Conservation (phyloP, 2,797 vertebrate species). For the Sorex maritimensis region DNA sequence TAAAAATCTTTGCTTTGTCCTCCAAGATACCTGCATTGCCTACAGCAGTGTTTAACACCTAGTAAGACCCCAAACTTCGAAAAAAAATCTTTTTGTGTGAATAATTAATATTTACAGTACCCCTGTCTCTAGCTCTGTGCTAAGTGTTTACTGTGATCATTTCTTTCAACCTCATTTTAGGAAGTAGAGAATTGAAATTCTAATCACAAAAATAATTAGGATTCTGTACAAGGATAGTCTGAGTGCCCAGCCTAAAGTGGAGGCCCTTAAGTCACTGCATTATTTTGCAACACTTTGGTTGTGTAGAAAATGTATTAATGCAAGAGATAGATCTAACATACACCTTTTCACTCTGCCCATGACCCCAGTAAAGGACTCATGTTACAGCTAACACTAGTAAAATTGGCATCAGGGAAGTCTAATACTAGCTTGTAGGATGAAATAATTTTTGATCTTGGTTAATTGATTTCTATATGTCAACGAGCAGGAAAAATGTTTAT, state of each 20-base stretch:
- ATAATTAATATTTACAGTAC: background rate
- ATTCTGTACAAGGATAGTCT: background rate
- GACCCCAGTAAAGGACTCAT: background rate
- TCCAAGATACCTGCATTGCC: background rate
- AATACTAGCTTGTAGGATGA: background rate
- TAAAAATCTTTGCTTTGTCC: background rate
- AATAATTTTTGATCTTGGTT: constrained; percentile 27
- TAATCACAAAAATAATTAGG: background rate
- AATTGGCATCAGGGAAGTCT: background rate
- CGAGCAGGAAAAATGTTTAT: constrained; percentile 2
- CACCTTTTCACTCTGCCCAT: background rate
- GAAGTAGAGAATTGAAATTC: background rate
- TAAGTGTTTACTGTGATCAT: background rate
- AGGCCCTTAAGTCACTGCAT: background rate
- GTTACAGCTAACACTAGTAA: constrained; percentile 6
- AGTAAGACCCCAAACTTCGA: background rate
- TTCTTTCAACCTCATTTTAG: background rate
- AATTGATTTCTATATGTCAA: constrained; percentile 34
- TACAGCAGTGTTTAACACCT: background rate
- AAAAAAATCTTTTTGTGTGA: background rate
- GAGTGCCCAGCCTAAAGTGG: background rate
- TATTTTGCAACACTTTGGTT: background rate
- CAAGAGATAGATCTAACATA: background rate
- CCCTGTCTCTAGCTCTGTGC: fast-evolving
- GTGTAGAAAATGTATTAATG: background rate